Evolutionary conservation across 1,140 invertebrate species (phyloP), one percentile per base, ranked within the genome.

Genomic region (Papilio xuthus): DNA sequence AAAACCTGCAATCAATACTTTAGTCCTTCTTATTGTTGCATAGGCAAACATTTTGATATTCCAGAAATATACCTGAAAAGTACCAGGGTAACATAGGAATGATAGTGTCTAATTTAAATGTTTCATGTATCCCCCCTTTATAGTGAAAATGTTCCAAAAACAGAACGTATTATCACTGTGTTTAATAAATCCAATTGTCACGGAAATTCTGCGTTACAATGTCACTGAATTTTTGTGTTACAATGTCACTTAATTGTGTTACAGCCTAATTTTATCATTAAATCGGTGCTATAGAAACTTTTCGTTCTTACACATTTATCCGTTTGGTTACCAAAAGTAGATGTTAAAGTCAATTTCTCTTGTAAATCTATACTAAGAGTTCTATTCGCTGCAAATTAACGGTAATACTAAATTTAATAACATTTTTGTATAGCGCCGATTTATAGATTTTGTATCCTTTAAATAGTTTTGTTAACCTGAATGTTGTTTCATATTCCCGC

Each of bases 401-500:
- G n/a, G n/a, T n/a, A n/a, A n/a, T n/a, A n/a, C n/a, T n/a, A n/a
- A n/a, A n/a, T n/a, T n/a, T n/a, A n/a, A n/a, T n/a, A n/a, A n/a
- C n/a, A n/a, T n/a, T n/a, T n/a, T 60, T 56, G 20, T 23, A 63
- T 26, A n/a, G 73, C 53, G 32, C 53, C 26, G n/a, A 41, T 76
- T 76, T 76, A 18, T 3, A 56, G 26, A 37, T 42, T 56, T n/a
- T 28, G 9, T 76, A 12, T 10, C n/a, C 32, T 63, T 32, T 20
- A 44, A 32, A 15, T 0, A n/a, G 56, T 20, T 42, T 20, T 53
- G 47, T 41, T 76, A 76, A 76, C 74, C 56, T 84, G 77, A 79
- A 78, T 84, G 84, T 77, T 86, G 32, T 86, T 86, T 81, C 84
- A 86, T 85, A 85, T 88, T 74, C 81, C 81, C 73, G 78, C 77